Base-by-base conservation (phyloP, 2,113 vertebrate genomes). In the Chrysochloris asiatica region DNA sequence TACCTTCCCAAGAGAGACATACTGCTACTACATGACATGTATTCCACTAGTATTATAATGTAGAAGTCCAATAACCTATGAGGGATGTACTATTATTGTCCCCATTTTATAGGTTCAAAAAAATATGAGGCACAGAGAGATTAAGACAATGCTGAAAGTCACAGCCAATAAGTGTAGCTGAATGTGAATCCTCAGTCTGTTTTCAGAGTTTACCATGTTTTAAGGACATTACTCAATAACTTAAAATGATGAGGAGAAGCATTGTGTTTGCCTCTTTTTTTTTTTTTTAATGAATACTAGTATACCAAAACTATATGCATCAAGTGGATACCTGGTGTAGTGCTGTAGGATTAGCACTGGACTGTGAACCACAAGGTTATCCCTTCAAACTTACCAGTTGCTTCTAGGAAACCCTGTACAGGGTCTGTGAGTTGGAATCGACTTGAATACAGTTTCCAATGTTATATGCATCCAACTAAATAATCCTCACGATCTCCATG, bases 401-500 rank as follows among this genome's bases (percentile, higher is more conserved):
- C n/a, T n/a, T n/a, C n/a, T n/a, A n/a, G n/a, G n/a, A n/a, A n/a
- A n/a, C n/a, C n/a, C n/a, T n/a, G n/a, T n/a, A n/a, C n/a, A n/a
- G n/a, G n/a, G n/a, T n/a, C n/a, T n/a, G n/a, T n/a, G n/a, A n/a
- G n/a, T n/a, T n/a, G n/a, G n/a, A n/a, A n/a, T n/a, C n/a, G n/a
- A n/a, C n/a, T n/a, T n/a, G n/a, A n/a, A n/a, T n/a, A n/a, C n/a
- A n/a, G n/a, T n/a, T 1, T 0, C 6, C 43, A 22, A 13, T 52
- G 48, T 41, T 52, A 80, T 52, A 47, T 41, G 6, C 26, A 2
- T 38, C 19, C 22, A 13, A 1, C 24, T 43, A 9, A 19, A 88
- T 0, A 36, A 61, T 47, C 2, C 26, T 82, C 19, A 54, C 8
- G 41, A 14, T 0, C 6, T n/a, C 3, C 4, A n/a, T 1, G 2